Percentiles rank a stretch among this genome's conserved stretches.
Evolutionary conservation across 2,113 vertebrate genomes (phyloP).

Genomic region (Macquaria australasica): DNA sequence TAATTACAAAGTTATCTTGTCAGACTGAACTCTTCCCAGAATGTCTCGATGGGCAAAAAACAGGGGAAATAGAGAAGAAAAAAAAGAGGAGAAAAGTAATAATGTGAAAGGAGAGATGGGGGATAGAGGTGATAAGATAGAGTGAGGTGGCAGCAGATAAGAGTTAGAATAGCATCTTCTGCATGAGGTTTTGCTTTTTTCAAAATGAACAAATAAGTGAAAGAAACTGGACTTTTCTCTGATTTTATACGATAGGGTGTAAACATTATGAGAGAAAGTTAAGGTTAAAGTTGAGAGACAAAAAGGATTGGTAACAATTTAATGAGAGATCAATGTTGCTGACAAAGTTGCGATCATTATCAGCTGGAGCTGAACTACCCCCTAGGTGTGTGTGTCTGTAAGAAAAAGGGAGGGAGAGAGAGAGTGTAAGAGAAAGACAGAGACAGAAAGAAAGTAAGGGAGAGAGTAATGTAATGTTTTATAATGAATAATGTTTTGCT

Average conservation of each 20-base stretch:
- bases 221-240: neutral
- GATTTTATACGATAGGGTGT: neutral
- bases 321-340: slow-evolving; percentile 15
- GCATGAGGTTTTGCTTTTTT: neutral
- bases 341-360: neutral
- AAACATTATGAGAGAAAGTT: neutral
- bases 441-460: neutral
- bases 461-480: neutral
- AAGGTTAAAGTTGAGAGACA: neutral
- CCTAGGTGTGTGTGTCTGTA: neutral
- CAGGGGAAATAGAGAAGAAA: neutral
- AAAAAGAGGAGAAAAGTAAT: slow-evolving; percentile 6
- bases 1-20: slow-evolving; percentile 71
- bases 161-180: neutral
- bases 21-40: slow-evolving; percentile 35
- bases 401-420: neutral
- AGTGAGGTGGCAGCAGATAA: slow-evolving; percentile 10
- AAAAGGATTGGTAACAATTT: neutral
- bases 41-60: slow-evolving; percentile 42
- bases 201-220: neutral
- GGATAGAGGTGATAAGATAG: slow-evolving; percentile 5
- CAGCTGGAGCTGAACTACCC: slow-evolving; percentile 1
- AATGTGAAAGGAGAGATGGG: neutral
- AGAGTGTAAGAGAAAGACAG: neutral
- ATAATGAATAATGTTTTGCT: neutral